These are phyloP conservation scores for Zenarchopterus dispar DNA, from an alignment of 2,797 vertebrate genomes.

Conservation along the genomic window DNA sequence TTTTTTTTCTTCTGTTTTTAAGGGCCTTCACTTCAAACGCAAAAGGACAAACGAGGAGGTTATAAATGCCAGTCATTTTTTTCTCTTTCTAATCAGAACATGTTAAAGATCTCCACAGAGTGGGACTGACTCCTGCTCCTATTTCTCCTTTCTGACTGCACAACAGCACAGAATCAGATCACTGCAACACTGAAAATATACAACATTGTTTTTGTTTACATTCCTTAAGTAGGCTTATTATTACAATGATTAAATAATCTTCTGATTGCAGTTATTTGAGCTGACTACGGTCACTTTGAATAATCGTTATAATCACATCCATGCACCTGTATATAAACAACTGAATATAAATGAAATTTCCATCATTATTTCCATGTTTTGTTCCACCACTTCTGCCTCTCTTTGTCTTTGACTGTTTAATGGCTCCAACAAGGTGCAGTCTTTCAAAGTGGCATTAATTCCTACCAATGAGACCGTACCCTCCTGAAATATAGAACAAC, in stretches of 20 bases:
- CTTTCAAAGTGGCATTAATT: background rate
- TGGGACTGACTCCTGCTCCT: slow-evolving; percentile 7
- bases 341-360: slow-evolving; percentile 3
- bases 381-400: background rate
- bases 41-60: slow-evolving; percentile 45
- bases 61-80: slow-evolving; percentile 47
- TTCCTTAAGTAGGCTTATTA: slow-evolving; percentile 1
- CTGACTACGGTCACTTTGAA: background rate
- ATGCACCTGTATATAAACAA: slow-evolving; percentile 5
- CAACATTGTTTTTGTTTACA: background rate
- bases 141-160: slow-evolving; percentile 24
- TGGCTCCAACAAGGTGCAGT: background rate
- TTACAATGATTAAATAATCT: background rate
- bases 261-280: slow-evolving; percentile 7
- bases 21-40: slow-evolving; percentile 61
- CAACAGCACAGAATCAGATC: background rate
- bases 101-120: slow-evolving; percentile 38
- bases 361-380: background rate
- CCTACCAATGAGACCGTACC: background rate
- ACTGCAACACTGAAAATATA: slow-evolving; percentile 5
- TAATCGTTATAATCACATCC: background rate
- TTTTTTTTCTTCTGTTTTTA: slow-evolving; percentile 45
- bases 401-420: background rate
- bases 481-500: too few relatives aligned
- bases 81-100: slow-evolving; percentile 46